phyloP scores from a whole-genome alignment of 1,140 invertebrate species.

The Philotrypesis tridentata region DNA sequence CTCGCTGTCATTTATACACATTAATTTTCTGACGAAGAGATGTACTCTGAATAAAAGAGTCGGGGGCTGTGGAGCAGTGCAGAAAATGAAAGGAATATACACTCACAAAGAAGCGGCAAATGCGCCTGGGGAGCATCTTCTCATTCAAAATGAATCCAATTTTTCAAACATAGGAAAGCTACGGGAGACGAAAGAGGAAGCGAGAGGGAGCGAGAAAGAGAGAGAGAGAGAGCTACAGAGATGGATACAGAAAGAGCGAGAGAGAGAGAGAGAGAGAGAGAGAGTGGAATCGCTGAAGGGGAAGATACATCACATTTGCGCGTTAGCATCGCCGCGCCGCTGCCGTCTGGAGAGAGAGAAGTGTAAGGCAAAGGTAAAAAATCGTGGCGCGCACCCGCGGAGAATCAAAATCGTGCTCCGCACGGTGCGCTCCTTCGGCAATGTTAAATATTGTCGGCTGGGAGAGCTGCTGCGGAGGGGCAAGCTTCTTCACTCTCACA shows the following conservation, averaged over 20 bases:
- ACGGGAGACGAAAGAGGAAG: not conserved
- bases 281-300: not conserved
- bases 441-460: not conserved
- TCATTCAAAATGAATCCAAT: not conserved
- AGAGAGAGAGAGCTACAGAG: not conserved
- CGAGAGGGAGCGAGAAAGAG: not conserved
- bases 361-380: not conserved
- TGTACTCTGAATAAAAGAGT: not conserved
- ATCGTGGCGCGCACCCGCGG: not conserved
- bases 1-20: not conserved
- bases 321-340: not conserved
- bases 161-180: not conserved
- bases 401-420: not conserved
- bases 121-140: not conserved
- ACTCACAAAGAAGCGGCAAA: not conserved
- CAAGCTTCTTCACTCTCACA: not conserved
- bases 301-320: not conserved
- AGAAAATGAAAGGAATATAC: not conserved
- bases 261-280: not conserved
- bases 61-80: not conserved
- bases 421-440: not conserved
- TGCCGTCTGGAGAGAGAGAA: no score
- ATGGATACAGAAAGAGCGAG: no score
- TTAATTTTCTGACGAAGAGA: not conserved
- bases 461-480: no score